Evolutionary conservation across 1,140 invertebrate species (phyloP).

Genomic region (Telenomus remus): DNA sequence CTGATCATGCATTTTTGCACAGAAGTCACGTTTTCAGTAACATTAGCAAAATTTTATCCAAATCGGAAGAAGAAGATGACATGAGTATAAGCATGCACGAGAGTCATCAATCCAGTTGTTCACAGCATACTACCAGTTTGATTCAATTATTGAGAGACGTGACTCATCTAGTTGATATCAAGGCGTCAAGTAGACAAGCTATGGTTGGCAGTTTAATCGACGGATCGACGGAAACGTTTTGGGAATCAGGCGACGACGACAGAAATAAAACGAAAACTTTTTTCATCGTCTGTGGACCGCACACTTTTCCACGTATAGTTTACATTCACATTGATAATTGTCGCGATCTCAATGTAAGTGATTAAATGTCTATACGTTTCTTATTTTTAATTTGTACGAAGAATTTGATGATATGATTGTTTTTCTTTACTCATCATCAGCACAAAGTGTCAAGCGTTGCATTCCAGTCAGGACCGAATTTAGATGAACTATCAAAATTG

Average conservation of each 20-base stretch:
- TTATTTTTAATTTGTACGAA: slow-evolving; percentile 8
- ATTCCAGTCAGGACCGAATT: slow-evolving; percentile 86
- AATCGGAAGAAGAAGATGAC: slow-evolving; percentile 88
- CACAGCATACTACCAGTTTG: slow-evolving; percentile 74
- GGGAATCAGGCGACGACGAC: slow-evolving; percentile 99
- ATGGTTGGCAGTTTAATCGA: slow-evolving; percentile 95
- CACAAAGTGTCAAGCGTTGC: slow-evolving; percentile 91
- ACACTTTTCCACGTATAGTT: slow-evolving; percentile 80
- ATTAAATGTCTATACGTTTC: slow-evolving; percentile 1
- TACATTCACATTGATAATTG: slow-evolving; percentile 96
- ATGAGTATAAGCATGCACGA: slow-evolving; percentile 79
- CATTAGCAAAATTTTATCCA: slow-evolving; percentile 95
- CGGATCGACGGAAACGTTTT: slow-evolving; percentile 97
- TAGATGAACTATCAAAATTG: slow-evolving; percentile 87
- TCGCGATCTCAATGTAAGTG: slow-evolving; percentile 86
- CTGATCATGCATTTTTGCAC: slow-evolving; percentile 96
- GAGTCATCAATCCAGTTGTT: slow-evolving; percentile 76
- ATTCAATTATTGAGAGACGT: slow-evolving; percentile 85
- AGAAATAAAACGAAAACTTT: slow-evolving; percentile 90
- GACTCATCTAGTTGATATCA: slow-evolving; percentile 85
- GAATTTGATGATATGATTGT: slow-evolving; percentile 16
- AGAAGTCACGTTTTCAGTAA: slow-evolving; percentile 95
- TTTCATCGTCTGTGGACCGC: slow-evolving; percentile 77
- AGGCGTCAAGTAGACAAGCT: slow-evolving; percentile 92
- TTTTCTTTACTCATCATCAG: slow-evolving; percentile 78